phyloP scores from a whole-genome alignment of 2,888 invertebrate species.

The Luperina testacea region DNA sequence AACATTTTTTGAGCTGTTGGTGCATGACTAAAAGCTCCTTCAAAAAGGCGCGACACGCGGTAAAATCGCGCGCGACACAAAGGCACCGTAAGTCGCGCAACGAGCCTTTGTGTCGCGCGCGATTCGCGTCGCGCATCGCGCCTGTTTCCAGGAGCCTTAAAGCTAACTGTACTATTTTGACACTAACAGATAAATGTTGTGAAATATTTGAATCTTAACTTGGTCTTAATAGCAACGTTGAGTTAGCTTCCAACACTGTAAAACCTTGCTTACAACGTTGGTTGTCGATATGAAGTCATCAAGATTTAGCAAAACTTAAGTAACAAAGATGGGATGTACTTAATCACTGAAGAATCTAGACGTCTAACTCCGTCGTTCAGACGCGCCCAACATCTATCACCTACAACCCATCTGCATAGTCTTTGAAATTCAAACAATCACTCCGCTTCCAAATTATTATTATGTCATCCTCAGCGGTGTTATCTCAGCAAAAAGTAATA shows the following conservation, averaged over 20 bases:
- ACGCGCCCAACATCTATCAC: conserved; percentile 9
- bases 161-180: background rate
- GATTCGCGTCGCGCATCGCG: no score
- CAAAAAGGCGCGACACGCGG: no score
- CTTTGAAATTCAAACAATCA: conserved; percentile 39
- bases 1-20: background rate
- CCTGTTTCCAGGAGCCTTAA: background rate
- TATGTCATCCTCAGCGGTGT: conserved; percentile 47
- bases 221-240: background rate
- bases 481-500: conserved; percentile 52
- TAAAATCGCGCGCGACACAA: no score
- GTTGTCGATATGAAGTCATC: background rate
- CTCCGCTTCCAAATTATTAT: conserved; percentile 52
- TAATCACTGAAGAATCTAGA: conserved; percentile 18
- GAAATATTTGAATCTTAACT: background rate
- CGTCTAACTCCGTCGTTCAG: conserved; percentile 1
- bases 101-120: no score
- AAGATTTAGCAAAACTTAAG: background rate
- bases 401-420: conserved; percentile 27
- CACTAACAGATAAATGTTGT: background rate
- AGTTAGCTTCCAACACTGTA: background rate
- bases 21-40: background rate
- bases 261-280: background rate
- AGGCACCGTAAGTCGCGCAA: no score
- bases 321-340: conserved; percentile 2